These are phyloP conservation scores for Stenodema calcarata DNA, from an alignment of 2,888 invertebrate genomes.

Conservation along the genomic window DNA sequence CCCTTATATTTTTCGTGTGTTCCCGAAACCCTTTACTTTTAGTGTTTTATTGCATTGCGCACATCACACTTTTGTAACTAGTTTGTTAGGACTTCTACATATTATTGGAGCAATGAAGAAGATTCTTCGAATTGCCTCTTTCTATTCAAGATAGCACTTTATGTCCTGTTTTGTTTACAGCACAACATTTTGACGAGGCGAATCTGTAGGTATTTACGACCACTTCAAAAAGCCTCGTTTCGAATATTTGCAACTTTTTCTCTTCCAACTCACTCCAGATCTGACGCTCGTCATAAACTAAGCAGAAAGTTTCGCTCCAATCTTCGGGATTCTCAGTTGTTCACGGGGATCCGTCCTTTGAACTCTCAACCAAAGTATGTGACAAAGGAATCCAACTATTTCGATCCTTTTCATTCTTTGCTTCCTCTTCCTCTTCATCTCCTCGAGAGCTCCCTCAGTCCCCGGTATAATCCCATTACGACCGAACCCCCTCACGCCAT, in stretches of 20 bases:
- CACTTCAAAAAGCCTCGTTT: neutral
- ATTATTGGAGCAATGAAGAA: no score
- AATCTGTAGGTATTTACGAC: no score
- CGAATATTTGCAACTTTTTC: neutral
- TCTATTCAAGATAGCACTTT: no score
- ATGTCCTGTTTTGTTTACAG: no score
- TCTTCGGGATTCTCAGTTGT: neutral
- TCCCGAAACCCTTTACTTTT: no score
- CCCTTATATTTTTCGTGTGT: no score
- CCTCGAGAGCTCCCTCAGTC: neutral
- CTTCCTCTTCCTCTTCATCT: neutral
- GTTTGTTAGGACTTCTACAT: no score
- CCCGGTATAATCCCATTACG: neutral
- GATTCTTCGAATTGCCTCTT: no score
- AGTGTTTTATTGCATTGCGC: no score
- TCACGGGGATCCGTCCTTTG: neutral
- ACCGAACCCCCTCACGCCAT: neutral
- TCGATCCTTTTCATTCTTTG: neutral
- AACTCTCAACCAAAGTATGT: neutral
- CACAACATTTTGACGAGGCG: no score
- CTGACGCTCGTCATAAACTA: neutral
- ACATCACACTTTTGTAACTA: no score
- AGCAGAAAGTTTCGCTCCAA: neutral
- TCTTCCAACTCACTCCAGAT: neutral
- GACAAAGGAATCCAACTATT: slow-evolving; percentile 2